phyloP scores from a whole-genome alignment of 2,113 vertebrate species.

The cattle (Bos taurus) region ARS-UCD2.0 NC_037349.1:38414001-38414500 shows the following conservation, averaged over 20 bases:
- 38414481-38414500: background rate
- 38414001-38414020: background rate
- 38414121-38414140: background rate
- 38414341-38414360: background rate
- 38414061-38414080: accelerated
- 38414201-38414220: background rate
- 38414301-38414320: background rate
- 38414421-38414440: background rate
- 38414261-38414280: background rate
- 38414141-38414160: background rate
- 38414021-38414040: background rate
- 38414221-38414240: background rate
- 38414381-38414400: background rate
- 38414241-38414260: background rate
- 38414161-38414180: background rate
- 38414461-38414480: background rate
- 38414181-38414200: background rate
- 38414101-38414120: background rate
- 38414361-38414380: background rate
- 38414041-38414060: background rate
- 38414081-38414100: background rate
- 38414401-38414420: background rate
- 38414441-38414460: background rate
- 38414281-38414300: background rate
- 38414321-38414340: background rate